These are phyloP conservation scores for Phoenicopterus ruber DNA, from an alignment of 2,113 vertebrate species.

Conservation along the genomic window DNA sequence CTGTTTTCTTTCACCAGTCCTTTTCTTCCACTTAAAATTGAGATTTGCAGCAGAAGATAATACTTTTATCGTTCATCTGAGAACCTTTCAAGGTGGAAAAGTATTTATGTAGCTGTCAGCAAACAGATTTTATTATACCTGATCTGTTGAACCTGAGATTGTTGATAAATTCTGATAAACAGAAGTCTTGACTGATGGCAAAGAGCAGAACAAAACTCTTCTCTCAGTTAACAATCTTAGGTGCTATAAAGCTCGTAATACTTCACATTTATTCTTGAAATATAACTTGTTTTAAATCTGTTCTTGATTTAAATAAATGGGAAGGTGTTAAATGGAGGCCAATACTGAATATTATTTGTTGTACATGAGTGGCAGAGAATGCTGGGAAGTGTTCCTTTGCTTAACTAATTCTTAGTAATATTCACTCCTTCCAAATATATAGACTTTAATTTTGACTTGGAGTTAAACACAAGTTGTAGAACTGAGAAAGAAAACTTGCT, in stretches of 20 bases:
- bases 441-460: not conserved
- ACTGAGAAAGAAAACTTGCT: not conserved
- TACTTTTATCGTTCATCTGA: constrained; percentile 29
- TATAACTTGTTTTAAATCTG: not conserved
- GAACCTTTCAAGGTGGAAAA: constrained; percentile 46
- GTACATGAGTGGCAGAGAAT: not conserved
- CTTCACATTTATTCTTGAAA: not conserved
- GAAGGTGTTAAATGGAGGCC: not conserved
- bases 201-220: constrained; percentile 27
- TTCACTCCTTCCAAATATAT: not conserved
- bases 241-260: constrained; percentile 41
- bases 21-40: constrained; percentile 68
- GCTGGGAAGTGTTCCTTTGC: not conserved
- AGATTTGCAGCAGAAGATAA: constrained; percentile 58
- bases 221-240: constrained; percentile 21
- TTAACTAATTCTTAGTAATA: not conserved
- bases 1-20: constrained; percentile 71
- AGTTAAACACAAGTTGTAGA: not conserved
- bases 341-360: not conserved
- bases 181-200: constrained; percentile 13
- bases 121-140: constrained; percentile 33
- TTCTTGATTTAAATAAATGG: not conserved
- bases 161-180: constrained; percentile 37
- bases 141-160: constrained; percentile 28
- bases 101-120: constrained; percentile 59